Base-by-base conservation (phyloP, 2,113 vertebrate genomes). In the Xyliphius kryptos region DNA sequence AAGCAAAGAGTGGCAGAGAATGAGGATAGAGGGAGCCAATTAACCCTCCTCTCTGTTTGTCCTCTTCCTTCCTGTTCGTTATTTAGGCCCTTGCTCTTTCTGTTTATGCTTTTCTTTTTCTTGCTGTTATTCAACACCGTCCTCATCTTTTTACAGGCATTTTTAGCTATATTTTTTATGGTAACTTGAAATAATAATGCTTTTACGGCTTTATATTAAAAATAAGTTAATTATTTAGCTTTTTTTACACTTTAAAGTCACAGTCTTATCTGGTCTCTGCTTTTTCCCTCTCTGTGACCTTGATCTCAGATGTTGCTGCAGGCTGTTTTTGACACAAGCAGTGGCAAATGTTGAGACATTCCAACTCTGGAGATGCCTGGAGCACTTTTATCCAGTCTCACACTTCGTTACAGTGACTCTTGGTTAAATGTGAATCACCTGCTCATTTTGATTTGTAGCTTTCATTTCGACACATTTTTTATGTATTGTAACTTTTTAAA, bases 231-330 rank as follows among this genome's bases (percentile, higher is more conserved):
- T 26, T 3, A 32, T 6, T 32, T 32, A 5, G 26, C 7, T 32
- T 32, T 32, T 3, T 32, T 26, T 16, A 19, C 20, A 32, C 36
- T 63, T 75, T 72, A n/a, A n/a, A n/a, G 12, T 50, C 47, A 8
- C 20, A 26, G 55, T 26, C 41, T 13, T 10, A 43, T 6, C 14
- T 16, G n/a, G 3, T 49, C 56, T 3, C 44, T 17, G 12, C 19
- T 20, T 2, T 26, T 20, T 2, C 44, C 36, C 26, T 26, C 15
- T 57, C 37, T 19, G 20, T 20, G 72, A 87, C 80, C 80, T 82
- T 81, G 74, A 79, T 77, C 76, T 82, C 69, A 43, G 71, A 60
- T 63, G 69, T 69, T 73, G 56, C 78, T 58, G 65, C 72, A 60
- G 61, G 58, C 55, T 9, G 2, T 49, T 32, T 36, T 79, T 79